Base-by-base conservation (phyloP, 2,888 invertebrate genomes). In the Neuroscelio doddi region DNA sequence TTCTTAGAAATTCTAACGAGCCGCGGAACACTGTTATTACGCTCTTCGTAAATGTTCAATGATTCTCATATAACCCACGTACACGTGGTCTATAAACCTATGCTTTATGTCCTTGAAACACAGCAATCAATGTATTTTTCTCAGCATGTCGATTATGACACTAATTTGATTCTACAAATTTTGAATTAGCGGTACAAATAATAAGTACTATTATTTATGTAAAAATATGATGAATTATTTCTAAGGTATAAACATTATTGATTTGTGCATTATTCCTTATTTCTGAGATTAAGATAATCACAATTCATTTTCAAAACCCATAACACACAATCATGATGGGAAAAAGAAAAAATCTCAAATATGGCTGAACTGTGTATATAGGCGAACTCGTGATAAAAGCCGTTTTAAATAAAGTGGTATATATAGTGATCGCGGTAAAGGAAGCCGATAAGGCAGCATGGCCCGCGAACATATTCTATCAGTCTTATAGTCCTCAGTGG, bases 401-500 rank as follows among this genome's bases (percentile, higher is more conserved):
- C 66, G 66, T 73, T 74, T 75, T 75, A 76, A 80, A 79, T 78
- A 80, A 78, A 74, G 74, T 72, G 67, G 65, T 74, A 70, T 75
- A 62, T 74, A 80, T 78, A 77, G 73, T 76, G 77, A 79, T 80
- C 72, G 76, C 29, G 46, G 44, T 50, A 42, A 46, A 26, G 46
- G 27, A 14, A 26, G 53, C 51, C 44, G 58, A 58, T 58, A 47
- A 61, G 53, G 51, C 38, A 44, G 12, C 49, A 39, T 26, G 46
- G 38, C 12, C 34, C 21, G 9, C 29, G 71, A 72, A 72, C 73
- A 73, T 79, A 77, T 79, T 77, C 76, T 79, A 78, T 78, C 79
- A 72, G 77, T 75, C 73, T 75, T 77, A 81, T 80, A 76, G 78
- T 78, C 76, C 76, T 78, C 79, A 53, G 63, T 45, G 80, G 79